Conservation (phyloP, 2,797 vertebrate genomes). For the Nannoperca australis region DNA sequence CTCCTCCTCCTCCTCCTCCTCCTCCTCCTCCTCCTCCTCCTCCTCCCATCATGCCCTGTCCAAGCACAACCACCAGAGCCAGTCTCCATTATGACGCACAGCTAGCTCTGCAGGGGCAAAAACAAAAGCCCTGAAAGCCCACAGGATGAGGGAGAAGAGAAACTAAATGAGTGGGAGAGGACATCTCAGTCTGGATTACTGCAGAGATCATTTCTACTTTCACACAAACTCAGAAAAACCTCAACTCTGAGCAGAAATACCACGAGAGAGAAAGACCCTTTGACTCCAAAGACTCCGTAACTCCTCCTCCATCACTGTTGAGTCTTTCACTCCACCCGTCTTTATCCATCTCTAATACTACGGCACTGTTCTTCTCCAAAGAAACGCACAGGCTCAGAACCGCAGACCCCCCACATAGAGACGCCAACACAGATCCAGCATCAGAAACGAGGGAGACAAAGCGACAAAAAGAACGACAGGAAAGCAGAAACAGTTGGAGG, state of each 20-base stretch:
- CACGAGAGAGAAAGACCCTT: neutral
- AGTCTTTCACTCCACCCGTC: neutral
- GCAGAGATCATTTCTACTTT: conserved; percentile 22
- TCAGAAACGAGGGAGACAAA: neutral
- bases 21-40: conserved; percentile 31
- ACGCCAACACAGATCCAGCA: conserved; percentile 6
- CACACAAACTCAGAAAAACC: conserved; percentile 19
- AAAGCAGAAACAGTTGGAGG: neutral
- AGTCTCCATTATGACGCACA: conserved; percentile 78
- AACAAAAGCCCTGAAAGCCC: conserved; percentile 75
- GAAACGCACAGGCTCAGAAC: conserved; percentile 6
- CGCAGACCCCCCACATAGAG: conserved; percentile 22
- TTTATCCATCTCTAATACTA: conserved; percentile 20
- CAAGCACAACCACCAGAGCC: conserved; percentile 61
- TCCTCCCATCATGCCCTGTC: conserved; percentile 44
- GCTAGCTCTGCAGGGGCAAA: conserved; percentile 64
- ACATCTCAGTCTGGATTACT: conserved; percentile 7
- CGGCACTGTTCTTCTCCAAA: conserved; percentile 6
- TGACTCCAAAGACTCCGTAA: conserved; percentile 4
- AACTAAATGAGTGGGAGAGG: conserved; percentile 44
- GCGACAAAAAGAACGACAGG: neutral
- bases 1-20: conserved; percentile 35
- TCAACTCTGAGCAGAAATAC: neutral
- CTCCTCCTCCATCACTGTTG: conserved; percentile 23
- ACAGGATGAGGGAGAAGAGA: conserved; percentile 56